Evolutionary conservation across 2,888 invertebrate genomes (phyloP), one percentile per base, ranked within the genome.

Genomic region (Bugulina stolonifera): DNA sequence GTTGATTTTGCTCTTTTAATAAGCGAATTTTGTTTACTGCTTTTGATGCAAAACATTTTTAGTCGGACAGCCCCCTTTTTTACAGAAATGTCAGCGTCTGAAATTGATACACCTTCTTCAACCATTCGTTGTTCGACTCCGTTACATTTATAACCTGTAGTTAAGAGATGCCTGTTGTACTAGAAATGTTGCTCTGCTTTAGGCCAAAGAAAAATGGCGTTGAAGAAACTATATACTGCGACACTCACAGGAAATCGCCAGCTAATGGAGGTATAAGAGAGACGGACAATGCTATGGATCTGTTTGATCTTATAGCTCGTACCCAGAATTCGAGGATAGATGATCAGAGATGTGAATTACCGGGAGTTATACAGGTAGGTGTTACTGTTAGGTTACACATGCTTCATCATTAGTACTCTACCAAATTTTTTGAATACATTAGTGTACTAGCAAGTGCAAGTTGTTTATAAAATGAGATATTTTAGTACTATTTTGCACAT

Each of bases 291-390:
- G n/a, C 64, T 10, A 27, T 64, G 32, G 64, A 64, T 34, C 27
- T 97, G 79, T 94, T 97, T 86, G 94, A 95, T 85, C 87, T 97
- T 80, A 88, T 98, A 82, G 95, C 96, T 86, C 89, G 93, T 82
- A 92, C 94, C 78, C 96, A 97, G 86, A 92, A 93, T 87, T 93
- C 93, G 79, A 89, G 97, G 75, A 87, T 97, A 82, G 95, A 98
- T 85, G 97, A 97, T 88, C 97, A 98, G 88, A 90, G 97, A 87
- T 97, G 96, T 86, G 93, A 93, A 79, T 88, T 97, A 82, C 95
- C 96, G 77, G 64, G 64, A 32, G 34, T 64, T 14, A 64, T 64
- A 64, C 64, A 64, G 64, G 64, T 64, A 18, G 18, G 43, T 43
- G 18, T n/a, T n/a, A n/a, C n/a, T n/a, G n/a, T n/a, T n/a, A n/a